Base-by-base conservation (phyloP, 2,797 vertebrate genomes). In the Xiphorhynchus erythropygius region DNA sequence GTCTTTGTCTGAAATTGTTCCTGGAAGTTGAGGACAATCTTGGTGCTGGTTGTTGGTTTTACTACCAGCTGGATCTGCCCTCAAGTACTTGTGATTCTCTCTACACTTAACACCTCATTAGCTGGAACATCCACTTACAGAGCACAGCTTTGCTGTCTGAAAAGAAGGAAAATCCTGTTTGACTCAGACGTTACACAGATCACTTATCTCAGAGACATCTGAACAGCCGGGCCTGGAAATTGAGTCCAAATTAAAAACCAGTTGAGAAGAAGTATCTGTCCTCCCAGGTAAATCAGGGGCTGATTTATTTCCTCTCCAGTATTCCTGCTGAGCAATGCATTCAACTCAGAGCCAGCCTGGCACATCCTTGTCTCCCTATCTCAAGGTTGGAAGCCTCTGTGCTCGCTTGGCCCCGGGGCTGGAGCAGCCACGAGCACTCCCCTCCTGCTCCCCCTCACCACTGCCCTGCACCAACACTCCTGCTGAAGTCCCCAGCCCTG, bases 21-120 rank as follows among this genome's bases (percentile, higher is more conserved):
- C 68, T 92, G 25, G 9, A 83, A 85, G 68, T 7, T 56, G 79
- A 87, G 68, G 82, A 89, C 71, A 55, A 30, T 28, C 49, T 39
- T 50, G 46, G 35, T 65, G 57, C 55, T 74, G 33, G 37, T 15
- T 71, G 60, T 87, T 80, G 91, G 57, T 87, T 95, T 92, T 87
- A 87, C 49, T 35, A 78, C 71, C 84, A 94, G 84, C 79, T 87
- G 89, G 84, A 71, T 95, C 71, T 86, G 79, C 87, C 93, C 84
- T 87, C 71, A 46, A 91, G 79, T 74, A 52, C 81, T 91, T 74
- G 59, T 18, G 89, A 85, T 83, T 91, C 76, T 89, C 76, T 89
- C 22, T 73, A 39, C 60, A 76, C 91, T 96, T 96, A 96, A 73
- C 94, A 93, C 78, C 94, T 94, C 87, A 53, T 94, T 93, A 94